Conservation (phyloP, 2,888 invertebrate genomes). For the Agonopterix heracliana region DNA sequence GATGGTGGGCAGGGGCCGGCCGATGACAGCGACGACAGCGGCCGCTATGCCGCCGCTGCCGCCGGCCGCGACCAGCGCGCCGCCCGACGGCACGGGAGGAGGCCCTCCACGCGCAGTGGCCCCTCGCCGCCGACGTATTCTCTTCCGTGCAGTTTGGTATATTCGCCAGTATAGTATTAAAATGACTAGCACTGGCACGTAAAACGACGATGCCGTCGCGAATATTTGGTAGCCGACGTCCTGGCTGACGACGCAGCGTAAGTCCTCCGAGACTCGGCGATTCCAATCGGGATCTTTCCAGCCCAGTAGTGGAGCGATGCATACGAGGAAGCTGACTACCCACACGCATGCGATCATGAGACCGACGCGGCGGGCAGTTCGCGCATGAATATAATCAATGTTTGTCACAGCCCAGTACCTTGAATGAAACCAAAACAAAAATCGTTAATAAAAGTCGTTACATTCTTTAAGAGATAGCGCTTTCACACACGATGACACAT, state of each 20-base stretch:
- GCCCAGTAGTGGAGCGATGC: slow-evolving; percentile 90
- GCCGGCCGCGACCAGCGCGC: slow-evolving; percentile 80
- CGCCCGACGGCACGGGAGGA: slow-evolving; percentile 71
- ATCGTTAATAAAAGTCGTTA: not conserved
- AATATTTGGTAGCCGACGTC: slow-evolving; percentile 91
- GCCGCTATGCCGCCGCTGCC: slow-evolving; percentile 84
- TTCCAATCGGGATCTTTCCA: slow-evolving; percentile 83
- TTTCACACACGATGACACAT: too few relatives aligned
- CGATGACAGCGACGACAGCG: slow-evolving; percentile 82
- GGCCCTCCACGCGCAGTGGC: slow-evolving; percentile 73
- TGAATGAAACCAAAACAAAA: slow-evolving; percentile 9
- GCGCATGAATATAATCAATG: slow-evolving; percentile 90
- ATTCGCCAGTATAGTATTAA: slow-evolving; percentile 93
- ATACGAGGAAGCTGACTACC: slow-evolving; percentile 88
- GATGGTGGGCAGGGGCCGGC: slow-evolving; percentile 83
- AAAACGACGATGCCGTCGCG: slow-evolving; percentile 93
- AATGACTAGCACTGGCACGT: slow-evolving; percentile 91
- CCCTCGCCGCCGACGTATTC: slow-evolving; percentile 84
- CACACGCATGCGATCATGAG: slow-evolving; percentile 90
- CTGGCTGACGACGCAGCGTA: slow-evolving; percentile 88
- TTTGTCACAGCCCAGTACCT: slow-evolving; percentile 95
- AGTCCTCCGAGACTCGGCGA: slow-evolving; percentile 76
- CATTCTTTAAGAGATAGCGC: too few relatives aligned
- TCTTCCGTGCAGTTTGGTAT: slow-evolving; percentile 90
- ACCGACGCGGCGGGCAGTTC: slow-evolving; percentile 85